A percentile compares a stretch with the other conserved stretches of the same genome.
These are phyloP conservation scores for Drosophila diplacantha DNA, from an alignment of 2,888 invertebrate genomes.

Conservation along the genomic window DNA sequence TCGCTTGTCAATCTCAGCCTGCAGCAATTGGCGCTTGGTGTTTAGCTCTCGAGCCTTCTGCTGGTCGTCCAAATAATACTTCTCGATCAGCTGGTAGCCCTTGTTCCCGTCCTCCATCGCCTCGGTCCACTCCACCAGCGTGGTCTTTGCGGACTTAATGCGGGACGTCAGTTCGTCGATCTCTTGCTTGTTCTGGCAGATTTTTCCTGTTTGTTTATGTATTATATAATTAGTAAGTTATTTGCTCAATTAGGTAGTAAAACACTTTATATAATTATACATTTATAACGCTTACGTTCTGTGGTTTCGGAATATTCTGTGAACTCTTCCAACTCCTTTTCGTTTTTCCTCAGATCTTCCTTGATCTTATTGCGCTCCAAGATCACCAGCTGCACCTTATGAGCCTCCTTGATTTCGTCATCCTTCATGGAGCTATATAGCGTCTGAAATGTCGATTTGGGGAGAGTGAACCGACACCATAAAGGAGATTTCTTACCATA, in stretches of 20 bases:
- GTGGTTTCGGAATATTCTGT: conserved; percentile 65
- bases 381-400: conserved; percentile 76
- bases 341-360: conserved; percentile 65
- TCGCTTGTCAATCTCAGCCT: conserved; percentile 79
- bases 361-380: conserved; percentile 76
- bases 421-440: conserved; percentile 80
- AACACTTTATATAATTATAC: not conserved
- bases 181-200: conserved; percentile 80
- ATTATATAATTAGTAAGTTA: not conserved
- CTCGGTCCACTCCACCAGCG: conserved; percentile 85
- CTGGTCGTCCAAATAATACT: conserved; percentile 85
- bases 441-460: conserved; percentile 75
- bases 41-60: conserved; percentile 83
- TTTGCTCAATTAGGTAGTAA: not conserved
- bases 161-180: conserved; percentile 83
- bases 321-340: conserved; percentile 65
- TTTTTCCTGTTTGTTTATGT: conserved; percentile 75
- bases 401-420: conserved; percentile 84
- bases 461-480: too few relatives aligned
- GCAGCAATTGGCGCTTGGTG: conserved; percentile 79
- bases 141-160: conserved; percentile 82
- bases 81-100: conserved; percentile 84
- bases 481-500: conserved; percentile 74
- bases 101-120: conserved; percentile 83
- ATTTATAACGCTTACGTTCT: conserved; percentile 61